Evolutionary conservation across 2,797 vertebrate species (phyloP).

Genomic region (Antennarius maculatus): DNA sequence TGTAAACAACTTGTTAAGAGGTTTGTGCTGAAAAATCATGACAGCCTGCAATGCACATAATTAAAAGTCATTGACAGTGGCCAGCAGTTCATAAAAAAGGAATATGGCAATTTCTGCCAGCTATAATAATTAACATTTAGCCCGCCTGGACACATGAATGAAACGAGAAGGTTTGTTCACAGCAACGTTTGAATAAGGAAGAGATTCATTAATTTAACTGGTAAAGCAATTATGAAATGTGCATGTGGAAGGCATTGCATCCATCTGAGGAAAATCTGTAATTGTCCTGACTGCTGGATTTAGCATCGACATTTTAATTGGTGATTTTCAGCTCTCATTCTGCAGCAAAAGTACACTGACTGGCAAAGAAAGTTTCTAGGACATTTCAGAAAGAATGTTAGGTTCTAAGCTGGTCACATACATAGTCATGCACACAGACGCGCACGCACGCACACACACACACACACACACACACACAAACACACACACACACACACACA

Average conservation of each 20-base stretch:
- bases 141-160: constrained; percentile 31
- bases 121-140: constrained; percentile 45
- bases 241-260: constrained; percentile 66
- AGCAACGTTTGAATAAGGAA: constrained; percentile 48
- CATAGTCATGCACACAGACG: constrained; percentile 34
- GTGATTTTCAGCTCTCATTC: constrained; percentile 75
- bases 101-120: constrained; percentile 22
- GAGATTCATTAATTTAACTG: constrained; percentile 68
- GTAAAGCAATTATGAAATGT: constrained; percentile 75
- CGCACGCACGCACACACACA: constrained; percentile 1
- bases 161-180: constrained; percentile 54
- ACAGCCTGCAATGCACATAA: constrained; percentile 26
- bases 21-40: constrained; percentile 25
- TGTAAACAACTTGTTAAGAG: constrained; percentile 42
- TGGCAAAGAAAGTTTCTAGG: constrained; percentile 72
- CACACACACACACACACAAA: constrained; percentile 23
- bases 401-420: constrained; percentile 69
- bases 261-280: constrained; percentile 68
- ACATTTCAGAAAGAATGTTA: constrained; percentile 68
- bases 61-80: constrained; percentile 44
- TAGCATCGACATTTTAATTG: constrained; percentile 79
- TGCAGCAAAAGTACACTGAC: constrained; percentile 62
- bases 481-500: constrained; percentile 32
- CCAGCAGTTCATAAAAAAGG: constrained; percentile 27
- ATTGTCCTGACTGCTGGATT: constrained; percentile 74